phyloP scores from a whole-genome alignment of 2,888 invertebrate genomes.

The Brachypterus glaber region DNA sequence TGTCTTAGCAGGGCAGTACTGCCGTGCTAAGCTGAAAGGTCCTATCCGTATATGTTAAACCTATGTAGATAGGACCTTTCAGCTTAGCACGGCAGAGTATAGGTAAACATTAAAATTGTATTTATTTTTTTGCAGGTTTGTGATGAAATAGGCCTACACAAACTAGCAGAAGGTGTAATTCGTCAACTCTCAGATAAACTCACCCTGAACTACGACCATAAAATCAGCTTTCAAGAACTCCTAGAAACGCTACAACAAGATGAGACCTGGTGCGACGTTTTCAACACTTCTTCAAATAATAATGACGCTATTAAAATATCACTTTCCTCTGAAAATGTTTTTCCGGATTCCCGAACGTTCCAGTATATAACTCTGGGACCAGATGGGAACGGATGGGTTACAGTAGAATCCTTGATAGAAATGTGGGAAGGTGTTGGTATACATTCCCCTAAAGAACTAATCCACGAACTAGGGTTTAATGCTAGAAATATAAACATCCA shows the following conservation, averaged over 20 bases:
- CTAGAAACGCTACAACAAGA: slow-evolving; percentile 51
- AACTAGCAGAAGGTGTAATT: slow-evolving; percentile 53
- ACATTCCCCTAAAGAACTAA: slow-evolving; percentile 51
- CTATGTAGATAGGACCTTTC: too few species aligned
- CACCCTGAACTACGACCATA: slow-evolving; percentile 52
- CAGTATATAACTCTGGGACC: slow-evolving; percentile 38
- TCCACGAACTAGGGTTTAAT: slow-evolving; percentile 59
- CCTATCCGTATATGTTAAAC: too few species aligned
- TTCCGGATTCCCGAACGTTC: slow-evolving; percentile 34
- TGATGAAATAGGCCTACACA: slow-evolving; percentile 56
- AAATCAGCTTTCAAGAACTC: slow-evolving; percentile 57
- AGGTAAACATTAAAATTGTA: too few species aligned
- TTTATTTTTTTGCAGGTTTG: slow-evolving; percentile 41
- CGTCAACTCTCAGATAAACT: slow-evolving; percentile 57
- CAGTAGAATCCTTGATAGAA: slow-evolving; percentile 51
- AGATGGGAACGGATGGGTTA: slow-evolving; percentile 35
- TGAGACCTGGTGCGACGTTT: slow-evolving; percentile 37
- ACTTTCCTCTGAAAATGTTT: slow-evolving; percentile 24
- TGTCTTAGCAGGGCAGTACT: too few species aligned
- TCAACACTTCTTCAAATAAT: slow-evolving; percentile 30
- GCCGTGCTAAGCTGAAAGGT: too few species aligned
- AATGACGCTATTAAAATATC: slow-evolving; percentile 7
- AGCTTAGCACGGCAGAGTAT: too few species aligned
- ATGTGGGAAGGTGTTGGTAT: slow-evolving; percentile 67
- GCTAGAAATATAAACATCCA: slow-evolving; percentile 48